Base-by-base conservation (phyloP, 1,140 invertebrate genomes). In the Macrosteles quadrilineatus region DNA sequence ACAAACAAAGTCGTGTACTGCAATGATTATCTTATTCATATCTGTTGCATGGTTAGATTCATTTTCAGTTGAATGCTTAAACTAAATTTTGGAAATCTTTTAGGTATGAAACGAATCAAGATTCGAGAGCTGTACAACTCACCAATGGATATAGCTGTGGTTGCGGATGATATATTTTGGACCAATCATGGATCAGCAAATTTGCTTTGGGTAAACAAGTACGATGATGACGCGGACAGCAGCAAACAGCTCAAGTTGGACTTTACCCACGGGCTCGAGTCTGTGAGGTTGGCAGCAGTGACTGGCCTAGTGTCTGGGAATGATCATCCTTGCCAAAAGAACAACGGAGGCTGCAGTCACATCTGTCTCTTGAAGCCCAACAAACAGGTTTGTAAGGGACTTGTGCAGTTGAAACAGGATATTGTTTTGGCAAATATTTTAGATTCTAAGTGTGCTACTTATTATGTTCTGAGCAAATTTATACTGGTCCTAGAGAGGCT, bases 341-440 rank as follows among this genome's bases (percentile, higher is more conserved):
- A 84, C 21, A 89, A 91, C 74, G 87, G 90, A 25, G 86, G 87
- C 14, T 95, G 92, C 76, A 87, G 88, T 17, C 89, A 94, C 77
- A 77, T 91, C 12, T 95, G 93, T 75, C 79, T 87, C 17, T 84
- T 86, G 12, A 30, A 30, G 1, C 23, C 14, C 1, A 4, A 81
- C 82, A 3, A 53, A 71, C 74, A 64, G 27, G 62, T 64, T 32
- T 36, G 14, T 36, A 36, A n/a, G n/a, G n/a, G n/a, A n/a, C n/a
- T n/a, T n/a, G n/a, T n/a, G n/a, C n/a, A n/a, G n/a, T n/a, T n/a
- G n/a, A n/a, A n/a, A n/a, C n/a, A n/a, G n/a, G n/a, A n/a, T n/a
- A n/a, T n/a, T n/a, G n/a, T n/a, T n/a, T n/a, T n/a, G n/a, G n/a
- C n/a, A n/a, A n/a, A n/a, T n/a, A n/a, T n/a, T n/a, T n/a, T n/a